phyloP scores from a whole-genome alignment of 2,888 invertebrate genomes.

The Epistrophe eligans region DNA sequence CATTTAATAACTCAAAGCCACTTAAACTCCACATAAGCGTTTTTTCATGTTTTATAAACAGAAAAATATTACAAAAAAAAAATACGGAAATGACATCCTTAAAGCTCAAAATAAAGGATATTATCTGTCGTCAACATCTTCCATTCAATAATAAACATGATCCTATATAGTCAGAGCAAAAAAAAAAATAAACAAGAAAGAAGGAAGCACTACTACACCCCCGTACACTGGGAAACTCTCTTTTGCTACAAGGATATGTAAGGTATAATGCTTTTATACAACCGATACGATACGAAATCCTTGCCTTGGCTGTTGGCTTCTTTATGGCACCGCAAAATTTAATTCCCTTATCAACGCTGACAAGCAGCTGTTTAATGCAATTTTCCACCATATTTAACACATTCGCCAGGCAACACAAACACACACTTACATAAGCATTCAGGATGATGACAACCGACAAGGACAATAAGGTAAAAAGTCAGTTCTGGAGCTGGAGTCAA shows the following conservation, averaged over 20 bases:
- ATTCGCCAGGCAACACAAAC: conserved; percentile 65
- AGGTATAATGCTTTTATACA: conserved; percentile 37
- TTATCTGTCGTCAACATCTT: conserved; percentile 75
- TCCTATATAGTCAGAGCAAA: conserved; percentile 42
- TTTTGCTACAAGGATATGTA: conserved; percentile 31
- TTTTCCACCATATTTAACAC: conserved; percentile 83
- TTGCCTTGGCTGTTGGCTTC: conserved; percentile 71
- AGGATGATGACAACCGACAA: conserved; percentile 42
- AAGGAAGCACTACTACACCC: conserved; percentile 31
- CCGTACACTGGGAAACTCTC: conserved; percentile 33
- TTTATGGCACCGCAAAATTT: conserved; percentile 83
- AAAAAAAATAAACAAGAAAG: not conserved
- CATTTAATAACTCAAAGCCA: conserved; percentile 35
- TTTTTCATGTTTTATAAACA: not conserved
- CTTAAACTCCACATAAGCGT: conserved; percentile 10
- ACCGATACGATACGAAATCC: conserved; percentile 62
- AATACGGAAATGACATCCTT: conserved; percentile 66
- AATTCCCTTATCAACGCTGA: conserved; percentile 84
- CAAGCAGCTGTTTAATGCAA: conserved; percentile 84
- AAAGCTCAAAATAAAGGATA: conserved; percentile 75
- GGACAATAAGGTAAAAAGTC: conserved; percentile 43
- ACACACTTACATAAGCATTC: not conserved
- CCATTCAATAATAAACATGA: conserved; percentile 74
- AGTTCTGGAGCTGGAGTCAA: conserved; percentile 37
- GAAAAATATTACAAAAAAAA: not conserved